These are phyloP conservation scores for Volucella inflata DNA, from an alignment of 2,888 invertebrate genomes.

Conservation along the genomic window DNA sequence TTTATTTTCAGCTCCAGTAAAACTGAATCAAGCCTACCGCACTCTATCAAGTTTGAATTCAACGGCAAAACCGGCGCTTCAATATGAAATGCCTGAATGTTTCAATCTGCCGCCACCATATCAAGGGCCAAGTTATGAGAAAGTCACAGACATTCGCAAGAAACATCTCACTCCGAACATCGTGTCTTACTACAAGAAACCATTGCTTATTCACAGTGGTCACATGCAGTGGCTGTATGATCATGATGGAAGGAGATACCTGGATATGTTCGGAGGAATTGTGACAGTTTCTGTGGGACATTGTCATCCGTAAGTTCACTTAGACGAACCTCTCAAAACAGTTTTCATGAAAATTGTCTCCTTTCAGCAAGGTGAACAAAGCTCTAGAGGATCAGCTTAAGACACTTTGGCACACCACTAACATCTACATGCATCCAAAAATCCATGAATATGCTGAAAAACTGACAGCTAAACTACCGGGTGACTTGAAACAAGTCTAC, in stretches of 20 bases:
- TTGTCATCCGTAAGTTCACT: slow-evolving; percentile 94
- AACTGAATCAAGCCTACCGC: slow-evolving; percentile 33
- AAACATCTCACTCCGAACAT: slow-evolving; percentile 89
- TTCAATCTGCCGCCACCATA: slow-evolving; percentile 79
- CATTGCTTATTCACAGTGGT: slow-evolving; percentile 93
- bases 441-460: slow-evolving; percentile 95
- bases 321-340: not conserved
- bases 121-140: slow-evolving; percentile 87
- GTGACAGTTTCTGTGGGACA: slow-evolving; percentile 99
- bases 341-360: slow-evolving; percentile 59
- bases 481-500: slow-evolving; percentile 94
- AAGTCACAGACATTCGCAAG: slow-evolving; percentile 86
- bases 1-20: slow-evolving; percentile 31
- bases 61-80: slow-evolving; percentile 76
- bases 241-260: slow-evolving; percentile 91
- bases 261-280: slow-evolving; percentile 98
- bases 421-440: slow-evolving; percentile 94
- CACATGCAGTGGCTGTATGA: slow-evolving; percentile 97
- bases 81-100: slow-evolving; percentile 81
- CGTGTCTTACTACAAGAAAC: slow-evolving; percentile 90
- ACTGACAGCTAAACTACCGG: slow-evolving; percentile 92
- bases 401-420: slow-evolving; percentile 95
- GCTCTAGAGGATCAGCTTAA: slow-evolving; percentile 91
- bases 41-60: slow-evolving; percentile 64
- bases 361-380: slow-evolving; percentile 90